Conservation (phyloP, 2,888 invertebrate species). For the Drosophila atroscutellata region DNA sequence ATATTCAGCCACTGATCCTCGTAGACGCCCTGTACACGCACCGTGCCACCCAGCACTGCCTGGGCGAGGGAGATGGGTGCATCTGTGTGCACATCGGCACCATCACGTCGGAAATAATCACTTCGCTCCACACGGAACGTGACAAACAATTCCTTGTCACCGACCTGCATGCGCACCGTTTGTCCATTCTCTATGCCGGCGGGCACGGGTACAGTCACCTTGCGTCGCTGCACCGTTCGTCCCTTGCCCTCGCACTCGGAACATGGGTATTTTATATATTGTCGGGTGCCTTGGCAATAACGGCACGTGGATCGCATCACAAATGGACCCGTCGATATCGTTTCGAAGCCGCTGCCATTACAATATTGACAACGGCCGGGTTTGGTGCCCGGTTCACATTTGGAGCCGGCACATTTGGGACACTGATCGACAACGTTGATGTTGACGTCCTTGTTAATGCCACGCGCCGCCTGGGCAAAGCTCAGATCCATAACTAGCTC, state of each 20-base stretch:
- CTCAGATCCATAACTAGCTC: slow-evolving; percentile 96
- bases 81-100: slow-evolving; percentile 98
- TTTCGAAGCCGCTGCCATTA: slow-evolving; percentile 98
- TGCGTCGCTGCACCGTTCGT: slow-evolving; percentile 93
- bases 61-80: slow-evolving; percentile 95
- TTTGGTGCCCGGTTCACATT: slow-evolving; percentile 96
- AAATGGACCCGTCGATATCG: slow-evolving; percentile 95
- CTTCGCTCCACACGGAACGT: slow-evolving; percentile 95
- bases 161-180: slow-evolving; percentile 97
- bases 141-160: slow-evolving; percentile 95
- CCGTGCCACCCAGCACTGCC: slow-evolving; percentile 96
- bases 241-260: slow-evolving; percentile 97
- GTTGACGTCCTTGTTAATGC: slow-evolving; percentile 96
- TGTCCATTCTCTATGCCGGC: slow-evolving; percentile 99
- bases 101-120: slow-evolving; percentile 95
- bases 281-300: slow-evolving; percentile 93
- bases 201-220: slow-evolving; percentile 96
- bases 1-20: slow-evolving; percentile 97
- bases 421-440: slow-evolving; percentile 97
- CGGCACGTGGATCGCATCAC: slow-evolving; percentile 98
- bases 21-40: slow-evolving; percentile 96
- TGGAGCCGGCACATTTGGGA: slow-evolving; percentile 93
- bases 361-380: slow-evolving; percentile 95
- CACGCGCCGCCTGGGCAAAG: slow-evolving; percentile 97
- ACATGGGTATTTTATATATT: slow-evolving; percentile 96